Conservation (phyloP, 2,888 invertebrate genomes). For the Lamellibrachia columna region DNA sequence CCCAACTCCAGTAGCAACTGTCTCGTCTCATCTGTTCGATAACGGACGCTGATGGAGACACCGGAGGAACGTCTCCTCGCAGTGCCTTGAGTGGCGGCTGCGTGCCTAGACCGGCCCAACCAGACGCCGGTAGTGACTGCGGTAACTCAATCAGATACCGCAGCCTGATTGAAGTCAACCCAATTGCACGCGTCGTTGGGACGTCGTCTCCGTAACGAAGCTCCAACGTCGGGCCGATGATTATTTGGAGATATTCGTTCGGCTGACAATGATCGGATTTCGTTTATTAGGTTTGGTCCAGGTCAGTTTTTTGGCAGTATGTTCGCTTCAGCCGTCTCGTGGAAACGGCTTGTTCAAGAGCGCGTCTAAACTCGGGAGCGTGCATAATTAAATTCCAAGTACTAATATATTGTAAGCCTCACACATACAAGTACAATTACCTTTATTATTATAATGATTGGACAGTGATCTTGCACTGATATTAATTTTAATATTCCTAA, state of each 20-base stretch:
- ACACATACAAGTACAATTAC: no score
- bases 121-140: background rate
- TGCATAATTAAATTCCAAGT: background rate
- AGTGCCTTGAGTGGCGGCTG: background rate
- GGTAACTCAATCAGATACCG: background rate
- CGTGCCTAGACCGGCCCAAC: background rate
- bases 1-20: background rate
- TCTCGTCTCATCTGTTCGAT: background rate
- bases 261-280: background rate
- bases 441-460: no score
- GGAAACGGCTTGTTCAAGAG: background rate
- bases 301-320: background rate
- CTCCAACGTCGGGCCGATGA: background rate
- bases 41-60: background rate
- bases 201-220: background rate
- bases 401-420: background rate
- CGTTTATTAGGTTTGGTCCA: background rate
- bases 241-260: background rate
- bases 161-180: background rate
- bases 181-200: background rate
- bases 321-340: background rate
- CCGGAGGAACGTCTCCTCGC: background rate
- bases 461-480: no score
- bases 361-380: background rate
- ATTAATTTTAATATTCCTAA: no score